Evolutionary conservation across 2,113 vertebrate genomes (phyloP).

Genomic region (Manacus vitellinus): DNA sequence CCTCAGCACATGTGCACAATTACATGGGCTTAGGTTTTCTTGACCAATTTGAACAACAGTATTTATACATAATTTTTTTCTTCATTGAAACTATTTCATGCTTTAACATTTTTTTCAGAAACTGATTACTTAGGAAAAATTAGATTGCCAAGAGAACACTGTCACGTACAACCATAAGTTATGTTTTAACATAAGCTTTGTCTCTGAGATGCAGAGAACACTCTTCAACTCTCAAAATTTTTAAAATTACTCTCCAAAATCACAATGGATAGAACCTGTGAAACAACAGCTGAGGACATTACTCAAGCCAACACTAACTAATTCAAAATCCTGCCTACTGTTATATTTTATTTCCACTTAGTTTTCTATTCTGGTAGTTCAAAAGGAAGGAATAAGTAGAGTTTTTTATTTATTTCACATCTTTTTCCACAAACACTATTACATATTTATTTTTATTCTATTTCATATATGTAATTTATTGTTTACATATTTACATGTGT

Average conservation of each 20-base stretch:
- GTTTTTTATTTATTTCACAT: neutral
- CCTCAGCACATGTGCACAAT: neutral
- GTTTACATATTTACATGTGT: neutral
- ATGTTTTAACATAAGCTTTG: neutral
- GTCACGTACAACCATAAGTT: neutral
- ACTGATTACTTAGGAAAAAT: neutral
- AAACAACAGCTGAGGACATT: neutral
- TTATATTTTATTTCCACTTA: neutral
- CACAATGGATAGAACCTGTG: neutral
- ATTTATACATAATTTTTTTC: neutral
- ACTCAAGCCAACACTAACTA: neutral
- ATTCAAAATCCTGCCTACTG: neutral
- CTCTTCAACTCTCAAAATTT: neutral
- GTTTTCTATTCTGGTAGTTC: neutral
- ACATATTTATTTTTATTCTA: neutral
- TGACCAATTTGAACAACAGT: neutral
- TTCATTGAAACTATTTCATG: neutral
- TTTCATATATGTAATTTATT: neutral
- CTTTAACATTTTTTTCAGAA: neutral
- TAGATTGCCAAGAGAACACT: neutral
- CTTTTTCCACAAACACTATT: neutral
- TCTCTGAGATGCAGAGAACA: neutral
- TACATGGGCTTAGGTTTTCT: neutral
- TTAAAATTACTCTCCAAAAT: neutral
- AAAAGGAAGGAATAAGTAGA: neutral